A percentile compares a stretch with the other conserved stretches of the same genome.
These are phyloP conservation scores for Chionoecetes opilio DNA, from an alignment of 1,140 invertebrate genomes.

Conservation along the genomic window DNA sequence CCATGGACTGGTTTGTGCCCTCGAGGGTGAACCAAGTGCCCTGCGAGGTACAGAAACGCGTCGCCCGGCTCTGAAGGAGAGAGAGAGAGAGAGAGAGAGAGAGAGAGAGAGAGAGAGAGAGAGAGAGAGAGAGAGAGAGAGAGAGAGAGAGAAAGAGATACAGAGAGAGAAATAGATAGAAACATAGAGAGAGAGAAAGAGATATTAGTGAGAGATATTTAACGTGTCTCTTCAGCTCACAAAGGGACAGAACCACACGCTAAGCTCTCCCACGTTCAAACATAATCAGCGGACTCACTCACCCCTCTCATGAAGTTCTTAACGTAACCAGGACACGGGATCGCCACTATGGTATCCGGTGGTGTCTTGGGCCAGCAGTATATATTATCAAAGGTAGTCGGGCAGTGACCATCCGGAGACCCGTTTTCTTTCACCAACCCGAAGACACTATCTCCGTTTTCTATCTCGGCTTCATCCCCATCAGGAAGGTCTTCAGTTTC, in stretches of 20 bases:
- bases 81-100: constrained; percentile 38
- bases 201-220: background rate
- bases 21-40: constrained; percentile 50
- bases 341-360: constrained; percentile 34
- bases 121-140: background rate
- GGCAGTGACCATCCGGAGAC: constrained; percentile 23
- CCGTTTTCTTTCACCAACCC: constrained; percentile 38
- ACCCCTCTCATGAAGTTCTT: constrained; percentile 54
- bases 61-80: constrained; percentile 9
- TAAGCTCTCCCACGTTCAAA: too few relatives aligned
- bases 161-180: constrained; percentile 22
- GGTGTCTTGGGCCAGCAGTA: constrained; percentile 64
- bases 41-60: constrained; percentile 56
- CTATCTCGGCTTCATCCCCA: constrained; percentile 24
- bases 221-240: too few relatives aligned
- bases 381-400: constrained; percentile 60
- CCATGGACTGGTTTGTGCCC: constrained; percentile 52
- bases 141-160: background rate
- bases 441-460: background rate
- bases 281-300: background rate
- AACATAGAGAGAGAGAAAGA: background rate
- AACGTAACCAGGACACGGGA: constrained; percentile 60
- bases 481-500: background rate
- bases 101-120: constrained; percentile 33
- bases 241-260: too few relatives aligned